phyloP scores from a whole-genome alignment of 2,113 vertebrate species.

The Eira barbara region DNA sequence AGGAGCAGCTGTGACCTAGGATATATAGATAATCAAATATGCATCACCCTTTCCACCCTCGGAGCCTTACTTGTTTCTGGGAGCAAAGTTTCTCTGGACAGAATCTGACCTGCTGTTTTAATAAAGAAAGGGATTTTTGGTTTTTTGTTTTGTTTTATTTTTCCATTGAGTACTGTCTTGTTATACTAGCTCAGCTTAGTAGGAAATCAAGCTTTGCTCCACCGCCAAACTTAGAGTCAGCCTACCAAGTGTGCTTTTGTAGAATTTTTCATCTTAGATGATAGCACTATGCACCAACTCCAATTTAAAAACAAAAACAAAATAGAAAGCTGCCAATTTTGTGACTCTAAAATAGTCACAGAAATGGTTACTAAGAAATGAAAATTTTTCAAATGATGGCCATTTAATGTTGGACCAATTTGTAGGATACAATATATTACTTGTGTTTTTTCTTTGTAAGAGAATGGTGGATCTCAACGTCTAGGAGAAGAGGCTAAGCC shows the following conservation, averaged over 20 bases:
- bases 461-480: neutral
- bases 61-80: neutral
- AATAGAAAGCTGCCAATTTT: neutral
- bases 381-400: neutral
- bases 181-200: neutral
- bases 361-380: neutral
- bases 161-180: neutral
- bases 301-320: neutral
- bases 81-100: neutral
- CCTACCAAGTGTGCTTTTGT: neutral
- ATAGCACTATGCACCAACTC: neutral
- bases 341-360: neutral
- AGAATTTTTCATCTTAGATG: neutral
- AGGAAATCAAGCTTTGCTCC: neutral
- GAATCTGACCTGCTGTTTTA: constrained; percentile 2
- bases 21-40: constrained; percentile 43
- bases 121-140: neutral
- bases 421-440: neutral
- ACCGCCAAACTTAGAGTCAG: neutral
- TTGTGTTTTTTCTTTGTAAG: neutral
- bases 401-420: neutral
- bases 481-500: neutral
- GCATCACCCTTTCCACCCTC: constrained; percentile 14
- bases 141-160: neutral
- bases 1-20: neutral